These are phyloP conservation scores for Pyrrhosoma nymphula DNA, from an alignment of 2,888 invertebrate genomes.

Conservation along the genomic window DNA sequence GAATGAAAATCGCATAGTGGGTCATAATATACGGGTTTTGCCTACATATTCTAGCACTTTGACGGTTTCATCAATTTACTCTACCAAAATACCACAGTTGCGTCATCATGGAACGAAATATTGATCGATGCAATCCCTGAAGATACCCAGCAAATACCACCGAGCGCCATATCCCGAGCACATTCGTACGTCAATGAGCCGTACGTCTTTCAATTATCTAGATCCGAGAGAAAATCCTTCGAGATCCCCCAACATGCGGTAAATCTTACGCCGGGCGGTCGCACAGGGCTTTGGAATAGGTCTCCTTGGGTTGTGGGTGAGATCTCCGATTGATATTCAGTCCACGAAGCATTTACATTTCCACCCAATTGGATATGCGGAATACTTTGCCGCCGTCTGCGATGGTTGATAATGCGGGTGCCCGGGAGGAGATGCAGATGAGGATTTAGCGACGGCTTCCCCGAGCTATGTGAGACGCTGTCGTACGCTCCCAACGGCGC, in stretches of 20 bases:
- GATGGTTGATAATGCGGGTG: slow-evolving; percentile 17
- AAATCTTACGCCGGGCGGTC: not conserved
- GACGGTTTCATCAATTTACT: too few relatives aligned
- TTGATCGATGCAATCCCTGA: not conserved
- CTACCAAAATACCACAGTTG: too few relatives aligned
- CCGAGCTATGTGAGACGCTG: not conserved
- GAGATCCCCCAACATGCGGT: slow-evolving; percentile 24
- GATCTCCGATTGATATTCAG: slow-evolving; percentile 22
- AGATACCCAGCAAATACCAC: not conserved
- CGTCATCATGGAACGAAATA: too few relatives aligned
- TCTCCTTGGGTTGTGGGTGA: not conserved
- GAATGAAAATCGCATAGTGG: too few relatives aligned
- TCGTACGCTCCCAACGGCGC: not conserved
- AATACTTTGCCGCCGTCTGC: slow-evolving; percentile 28
- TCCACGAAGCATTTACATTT: slow-evolving; percentile 33
- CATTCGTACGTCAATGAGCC: not conserved
- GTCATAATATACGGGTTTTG: too few relatives aligned
- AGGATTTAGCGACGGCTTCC: slow-evolving; percentile 2
- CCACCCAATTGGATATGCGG: slow-evolving; percentile 39
- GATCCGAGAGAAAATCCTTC: not conserved
- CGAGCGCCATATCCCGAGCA: not conserved
- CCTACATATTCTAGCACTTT: too few relatives aligned
- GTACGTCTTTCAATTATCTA: slow-evolving; percentile 3
- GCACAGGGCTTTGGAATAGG: not conserved
- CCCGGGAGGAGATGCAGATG: not conserved